phyloP scores from a whole-genome alignment of 2,797 vertebrate species.

The Loris lydekkerianus region DNA sequence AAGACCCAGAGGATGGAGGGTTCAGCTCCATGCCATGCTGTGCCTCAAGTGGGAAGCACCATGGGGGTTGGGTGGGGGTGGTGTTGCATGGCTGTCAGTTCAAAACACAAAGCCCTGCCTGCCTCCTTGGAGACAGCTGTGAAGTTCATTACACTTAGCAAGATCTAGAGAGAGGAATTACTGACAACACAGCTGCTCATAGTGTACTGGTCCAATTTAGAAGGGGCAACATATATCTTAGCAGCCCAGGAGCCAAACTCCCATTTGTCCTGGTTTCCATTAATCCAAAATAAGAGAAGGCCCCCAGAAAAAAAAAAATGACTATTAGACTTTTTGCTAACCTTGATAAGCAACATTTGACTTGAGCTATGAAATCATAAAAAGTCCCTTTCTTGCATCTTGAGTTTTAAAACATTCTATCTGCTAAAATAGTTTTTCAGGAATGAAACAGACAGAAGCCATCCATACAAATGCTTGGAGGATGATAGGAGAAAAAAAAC shows the following conservation, averaged over 20 bases:
- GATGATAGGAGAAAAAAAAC: neutral
- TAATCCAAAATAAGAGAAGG: neutral
- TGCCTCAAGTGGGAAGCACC: neutral
- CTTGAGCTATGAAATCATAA: slow-evolving; percentile 53
- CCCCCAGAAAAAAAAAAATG: neutral
- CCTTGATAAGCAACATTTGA: slow-evolving; percentile 1
- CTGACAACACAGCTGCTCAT: neutral
- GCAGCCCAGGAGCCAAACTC: neutral
- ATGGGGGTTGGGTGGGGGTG: neutral
- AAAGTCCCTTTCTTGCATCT: neutral
- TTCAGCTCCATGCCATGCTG: neutral
- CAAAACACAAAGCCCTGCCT: neutral
- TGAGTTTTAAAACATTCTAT: slow-evolving; percentile 39
- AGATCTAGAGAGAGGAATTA: neutral
- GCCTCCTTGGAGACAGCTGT: neutral
- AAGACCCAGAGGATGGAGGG: neutral
- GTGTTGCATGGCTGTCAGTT: neutral
- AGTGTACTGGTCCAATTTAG: neutral
- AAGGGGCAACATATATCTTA: neutral
- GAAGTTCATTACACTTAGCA: neutral
- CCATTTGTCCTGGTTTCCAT: neutral
- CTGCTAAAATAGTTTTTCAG: slow-evolving; percentile 16
- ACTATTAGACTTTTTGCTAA: neutral
- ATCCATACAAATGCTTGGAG: neutral
- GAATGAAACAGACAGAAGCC: neutral